Evolutionary conservation across 2,797 vertebrate species (phyloP).

Genomic region (Loris lydekkerianus): DNA sequence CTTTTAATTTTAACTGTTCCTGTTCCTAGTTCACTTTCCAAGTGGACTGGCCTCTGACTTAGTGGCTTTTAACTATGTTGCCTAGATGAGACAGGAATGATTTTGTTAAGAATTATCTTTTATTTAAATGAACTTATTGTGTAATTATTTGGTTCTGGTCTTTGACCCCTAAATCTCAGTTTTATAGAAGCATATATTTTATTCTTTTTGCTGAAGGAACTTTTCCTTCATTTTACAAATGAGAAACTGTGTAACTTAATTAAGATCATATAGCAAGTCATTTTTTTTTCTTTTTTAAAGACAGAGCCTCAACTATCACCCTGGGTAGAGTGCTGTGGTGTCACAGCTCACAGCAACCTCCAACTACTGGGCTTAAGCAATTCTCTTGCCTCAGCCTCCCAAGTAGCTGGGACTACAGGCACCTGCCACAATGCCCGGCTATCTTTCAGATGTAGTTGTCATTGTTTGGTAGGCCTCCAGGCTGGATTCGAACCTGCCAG

Average conservation of each 20-base stretch:
- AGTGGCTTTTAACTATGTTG: background rate
- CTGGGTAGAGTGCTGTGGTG: too few relatives aligned
- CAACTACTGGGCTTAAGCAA: too few relatives aligned
- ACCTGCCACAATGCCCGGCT: too few relatives aligned
- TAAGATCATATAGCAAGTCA: background rate
- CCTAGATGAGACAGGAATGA: background rate
- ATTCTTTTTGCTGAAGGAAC: constrained; percentile 41
- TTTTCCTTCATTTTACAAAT: constrained; percentile 20
- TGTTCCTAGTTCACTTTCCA: constrained; percentile 31
- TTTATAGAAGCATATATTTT: constrained; percentile 20
- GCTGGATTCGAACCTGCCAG: too few relatives aligned
- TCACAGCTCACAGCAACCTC: too few relatives aligned
- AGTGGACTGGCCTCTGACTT: constrained; percentile 1
- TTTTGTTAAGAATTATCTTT: constrained; percentile 51
- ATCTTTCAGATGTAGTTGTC: too few relatives aligned
- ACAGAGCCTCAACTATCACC: too few relatives aligned
- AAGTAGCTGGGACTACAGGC: too few relatives aligned
- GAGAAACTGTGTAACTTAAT: background rate
- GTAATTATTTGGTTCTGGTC: constrained; percentile 50
- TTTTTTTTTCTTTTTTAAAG: constrained; percentile 44
- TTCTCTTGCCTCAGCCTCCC: too few relatives aligned
- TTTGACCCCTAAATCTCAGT: constrained; percentile 25
- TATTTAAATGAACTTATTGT: constrained; percentile 23
- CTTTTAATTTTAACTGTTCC: constrained; percentile 42
- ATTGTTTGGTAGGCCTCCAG: too few relatives aligned